Evolutionary conservation across 2,113 vertebrate species (phyloP), one percentile per base, ranked within the genome.

Genomic region (Podarcis cretensis): DNA sequence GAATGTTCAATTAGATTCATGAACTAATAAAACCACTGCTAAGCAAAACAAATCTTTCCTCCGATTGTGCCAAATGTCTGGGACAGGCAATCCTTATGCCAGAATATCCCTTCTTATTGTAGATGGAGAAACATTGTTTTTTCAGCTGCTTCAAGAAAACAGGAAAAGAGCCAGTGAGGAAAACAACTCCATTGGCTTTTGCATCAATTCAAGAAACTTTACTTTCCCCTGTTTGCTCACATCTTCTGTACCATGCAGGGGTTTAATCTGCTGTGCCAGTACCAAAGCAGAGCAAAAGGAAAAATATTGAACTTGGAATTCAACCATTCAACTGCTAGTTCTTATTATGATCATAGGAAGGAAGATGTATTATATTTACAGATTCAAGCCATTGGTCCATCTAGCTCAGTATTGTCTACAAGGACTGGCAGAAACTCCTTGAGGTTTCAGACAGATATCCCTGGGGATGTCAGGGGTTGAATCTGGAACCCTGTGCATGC

Each of bases 61-160:
- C 92, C 91, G 90, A 90, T 91, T 93, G 89, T 96, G 95, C 95
- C 96, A 97, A 96, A 90, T 85, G 94, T 95, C 95, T 96, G 94
- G 59, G 73, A 95, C 95, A 95, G 92, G 96, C 94, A 95, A 92
- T 73, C 94, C 92, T 88, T 92, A 94, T 2, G 84, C 94, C 95
- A 97, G 93, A 96, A 94, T 95, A 96, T 96, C 92, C 94, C 91
- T 96, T 95, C 95, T 96, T 95, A 95, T 94, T 95, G 94, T 95
- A 96, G 91, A 96, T 91, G 95, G 92, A 95, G 92, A 96, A 96
- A 86, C 48, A 54, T 90, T 97, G 96, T 97, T 97, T 97, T 96
- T 91, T 96, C 96, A 97, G 97, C 96, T 97, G 96, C 88, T 96
- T 92, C 40, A 95, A 37, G 95, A 95, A 91, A 94, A 95, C 95